Base-by-base conservation (phyloP, 2,888 invertebrate genomes). In the Odontocolon sp. region DNA sequence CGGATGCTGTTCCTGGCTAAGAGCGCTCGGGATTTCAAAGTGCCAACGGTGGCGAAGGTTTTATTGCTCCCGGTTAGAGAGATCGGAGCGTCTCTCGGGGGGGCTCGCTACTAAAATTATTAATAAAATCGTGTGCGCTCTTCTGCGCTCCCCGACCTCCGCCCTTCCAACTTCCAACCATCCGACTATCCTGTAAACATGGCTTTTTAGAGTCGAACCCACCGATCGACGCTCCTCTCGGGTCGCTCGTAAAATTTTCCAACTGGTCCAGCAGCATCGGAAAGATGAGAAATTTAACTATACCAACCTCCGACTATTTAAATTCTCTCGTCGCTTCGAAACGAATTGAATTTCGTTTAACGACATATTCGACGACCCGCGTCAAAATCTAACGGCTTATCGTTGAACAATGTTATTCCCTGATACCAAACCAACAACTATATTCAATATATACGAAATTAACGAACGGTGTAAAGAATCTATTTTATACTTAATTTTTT, bases 91-190 rank as follows among this genome's bases (percentile, higher is more conserved):
- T 38, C 14, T 54, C 21, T n/a, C n/a, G n/a, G n/a, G n/a, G 63
- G 8, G 63, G 23, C 18, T 31, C 31, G 33, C 66, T 78, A 77
- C 75, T 78, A 81, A 87, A 85, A 84, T 86, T 85, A 85, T 84
- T 85, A 85, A 86, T 87, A 86, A 85, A 87, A 86, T 87, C 83
- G 79, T 86, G 84, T 71, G 66, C 75, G 59, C 77, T 66, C 67
- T 56, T n/a, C 40, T 50, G 59, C 74, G 47, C 64, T 84, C 81
- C 78, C 70, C 76, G 61, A 61, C 64, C 56, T 45, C 11, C 2
- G 16, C 2, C 61, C 42, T 54, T 57, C 42, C 78, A 76, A 26
- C 61, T 71, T 68, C 78, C n/a, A 67, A 71, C 57, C 61, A 67
- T 78, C 54, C 75, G 50, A 75, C 79, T 75, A 79, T 77, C 86